phyloP scores from a whole-genome alignment of 2,888 invertebrate genomes.

The Rhagonycha lutea region DNA sequence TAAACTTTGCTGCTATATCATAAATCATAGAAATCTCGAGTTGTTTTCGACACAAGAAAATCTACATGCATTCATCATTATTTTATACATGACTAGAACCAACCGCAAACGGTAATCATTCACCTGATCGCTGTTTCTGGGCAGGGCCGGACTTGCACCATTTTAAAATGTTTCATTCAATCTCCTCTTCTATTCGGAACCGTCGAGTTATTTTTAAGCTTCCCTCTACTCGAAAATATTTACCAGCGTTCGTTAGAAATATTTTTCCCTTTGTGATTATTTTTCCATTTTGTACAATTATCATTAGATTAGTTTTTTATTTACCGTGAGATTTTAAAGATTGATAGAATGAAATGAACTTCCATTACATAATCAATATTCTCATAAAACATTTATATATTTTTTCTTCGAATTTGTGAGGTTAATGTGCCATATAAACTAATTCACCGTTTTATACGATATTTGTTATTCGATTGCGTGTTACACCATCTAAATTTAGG shows the following conservation, averaged over 20 bases:
- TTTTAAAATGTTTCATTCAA: background rate
- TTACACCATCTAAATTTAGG: background rate
- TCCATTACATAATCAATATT: slow-evolving; percentile 24
- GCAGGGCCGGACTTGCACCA: background rate
- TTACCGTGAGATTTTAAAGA: background rate
- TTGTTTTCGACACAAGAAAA: background rate
- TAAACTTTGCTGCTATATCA: background rate
- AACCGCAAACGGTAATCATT: background rate
- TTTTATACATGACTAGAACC: background rate
- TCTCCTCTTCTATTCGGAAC: too few species aligned
- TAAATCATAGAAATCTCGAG: background rate
- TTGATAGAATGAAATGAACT: background rate
- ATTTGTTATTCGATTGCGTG: background rate
- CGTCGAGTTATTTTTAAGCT: too few species aligned
- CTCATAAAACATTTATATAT: slow-evolving; percentile 26
- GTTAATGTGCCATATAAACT: slow-evolving; percentile 1
- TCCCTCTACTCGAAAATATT: background rate
- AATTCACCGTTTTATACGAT: background rate
- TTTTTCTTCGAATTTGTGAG: slow-evolving; percentile 6
- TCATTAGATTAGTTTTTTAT: background rate
- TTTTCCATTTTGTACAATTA: background rate
- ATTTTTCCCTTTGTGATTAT: background rate
- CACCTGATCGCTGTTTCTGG: background rate
- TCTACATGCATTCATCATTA: background rate
- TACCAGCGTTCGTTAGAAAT: background rate